A percentile compares a stretch with the other conserved stretches of the same genome.
Evolutionary conservation across 35 echinoderm and acorn worm genomes (phyloP).

Genomic region (Heliocidaris erythrogramma): DNA sequence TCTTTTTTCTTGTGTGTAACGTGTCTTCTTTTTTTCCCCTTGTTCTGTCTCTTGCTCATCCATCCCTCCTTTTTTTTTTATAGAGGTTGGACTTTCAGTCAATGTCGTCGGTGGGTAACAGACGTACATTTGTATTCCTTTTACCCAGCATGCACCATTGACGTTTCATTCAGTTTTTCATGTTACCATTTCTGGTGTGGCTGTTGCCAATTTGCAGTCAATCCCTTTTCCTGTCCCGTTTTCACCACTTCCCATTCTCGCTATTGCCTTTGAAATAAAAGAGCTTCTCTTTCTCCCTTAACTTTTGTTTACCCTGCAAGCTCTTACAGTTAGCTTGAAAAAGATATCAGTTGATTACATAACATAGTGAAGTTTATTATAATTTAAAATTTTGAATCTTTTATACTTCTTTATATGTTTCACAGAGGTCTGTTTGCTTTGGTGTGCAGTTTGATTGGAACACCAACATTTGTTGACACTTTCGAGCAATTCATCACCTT

Average conservation of each 20-base stretch:
- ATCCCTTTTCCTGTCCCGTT: not conserved
- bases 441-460: not conserved
- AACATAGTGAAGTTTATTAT: not conserved
- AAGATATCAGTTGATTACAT: not conserved
- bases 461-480: not conserved
- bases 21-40: not conserved
- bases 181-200: not conserved
- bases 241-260: not conserved
- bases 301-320: not conserved
- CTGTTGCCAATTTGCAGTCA: conserved; percentile 8
- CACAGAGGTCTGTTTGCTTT: not conserved
- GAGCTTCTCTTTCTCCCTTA: not conserved
- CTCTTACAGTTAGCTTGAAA: not conserved
- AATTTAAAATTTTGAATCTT: too few species aligned
- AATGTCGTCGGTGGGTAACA: conserved; percentile 48
- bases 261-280: not conserved
- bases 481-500: not conserved
- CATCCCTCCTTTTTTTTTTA: conserved; percentile 28
- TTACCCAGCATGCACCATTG: conserved; percentile 39
- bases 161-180: not conserved
- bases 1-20: conserved; percentile 30
- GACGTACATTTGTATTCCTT: conserved; percentile 23
- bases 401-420: not conserved
- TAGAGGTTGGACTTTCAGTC: conserved; percentile 27
- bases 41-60: conserved; percentile 24